Base-by-base conservation (phyloP, 2,113 vertebrate genomes). In the Ibidorhyncha struthersii region DNA sequence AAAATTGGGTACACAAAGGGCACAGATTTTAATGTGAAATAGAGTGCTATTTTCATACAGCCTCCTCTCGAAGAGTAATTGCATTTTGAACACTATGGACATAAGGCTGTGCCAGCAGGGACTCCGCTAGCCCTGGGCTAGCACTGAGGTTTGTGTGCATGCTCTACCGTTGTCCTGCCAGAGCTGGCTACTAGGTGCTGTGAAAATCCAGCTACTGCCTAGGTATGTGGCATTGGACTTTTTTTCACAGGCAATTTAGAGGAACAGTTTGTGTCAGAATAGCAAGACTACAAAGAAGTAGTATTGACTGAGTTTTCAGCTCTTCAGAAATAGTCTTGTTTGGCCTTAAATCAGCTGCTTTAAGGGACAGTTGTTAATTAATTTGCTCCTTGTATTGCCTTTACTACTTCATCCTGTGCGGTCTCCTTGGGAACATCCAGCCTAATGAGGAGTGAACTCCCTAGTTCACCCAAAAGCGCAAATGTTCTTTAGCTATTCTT, bases 71-170 rank as follows among this genome's bases (percentile, higher is more conserved):
- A 70, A 80, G 45, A 69, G 29, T 65, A 82, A 25, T 27, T 49
- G 14, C 26, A 2, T 69, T 86, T 76, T 52, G 67, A 77, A 34
- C 83, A 20, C n/a, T 50, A 6, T 0, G 0, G n/a, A 20, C 20
- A 59, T 47, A 67, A 43, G 38, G 38, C 61, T 85, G 2, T 45
- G n/a, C 22, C 22, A 26, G 4, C 14, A 14, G 43, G 36, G 32
- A 21, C 29, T 74, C 32, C 38, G 5, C 53, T 45, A 14, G 32
- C 41, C 61, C 36, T 67, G 30, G 50, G 23, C 73, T 84, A 70
- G 12, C 65, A 22, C 45, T 56, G 32, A 29, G 21, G 32, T 20
- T 21, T 77, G 20, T 58, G 40, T 55, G 10, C 13, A 5, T 63
- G n/a, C 32, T 89, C 66, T 5, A 4, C 61, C 82, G 29, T 49